These are phyloP conservation scores for Listronotus bonariensis DNA, from an alignment of 1,140 invertebrate species.

Conservation along the genomic window DNA sequence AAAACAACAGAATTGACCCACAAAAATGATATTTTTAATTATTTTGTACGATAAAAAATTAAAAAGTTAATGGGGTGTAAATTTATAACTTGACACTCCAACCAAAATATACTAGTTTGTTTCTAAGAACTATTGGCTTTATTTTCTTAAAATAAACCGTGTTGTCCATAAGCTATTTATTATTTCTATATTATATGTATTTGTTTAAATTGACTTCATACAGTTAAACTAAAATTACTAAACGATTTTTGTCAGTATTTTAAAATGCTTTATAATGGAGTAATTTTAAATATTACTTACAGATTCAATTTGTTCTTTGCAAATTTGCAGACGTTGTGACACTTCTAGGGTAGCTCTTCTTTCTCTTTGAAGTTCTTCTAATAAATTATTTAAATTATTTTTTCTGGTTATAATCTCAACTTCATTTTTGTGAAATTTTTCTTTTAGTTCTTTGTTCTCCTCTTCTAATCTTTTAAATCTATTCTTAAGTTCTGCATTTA, in stretches of 20 bases:
- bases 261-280: background rate
- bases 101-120: too few relatives aligned
- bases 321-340: constrained; percentile 28
- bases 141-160: too few relatives aligned
- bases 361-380: constrained; percentile 24
- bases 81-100: too few relatives aligned
- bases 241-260: background rate
- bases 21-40: too few relatives aligned
- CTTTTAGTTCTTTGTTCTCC: constrained; percentile 21
- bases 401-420: constrained; percentile 22
- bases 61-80: too few relatives aligned
- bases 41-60: too few relatives aligned
- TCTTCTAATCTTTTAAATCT: constrained; percentile 18
- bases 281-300: constrained; percentile 19
- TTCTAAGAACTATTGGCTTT: too few relatives aligned
- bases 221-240: too few relatives aligned
- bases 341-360: constrained; percentile 19
- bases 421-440: constrained; percentile 27
- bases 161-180: too few relatives aligned
- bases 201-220: too few relatives aligned
- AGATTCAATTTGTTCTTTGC: constrained; percentile 34
- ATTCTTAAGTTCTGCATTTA: constrained; percentile 22
- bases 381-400: constrained; percentile 30
- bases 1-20: too few relatives aligned
- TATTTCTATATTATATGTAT: too few relatives aligned